Percentiles rank a stretch among this genome's conserved stretches.
These are phyloP conservation scores for Ruditapes philippinarum DNA, from an alignment of 1,140 invertebrate genomes.

Conservation along the genomic window DNA sequence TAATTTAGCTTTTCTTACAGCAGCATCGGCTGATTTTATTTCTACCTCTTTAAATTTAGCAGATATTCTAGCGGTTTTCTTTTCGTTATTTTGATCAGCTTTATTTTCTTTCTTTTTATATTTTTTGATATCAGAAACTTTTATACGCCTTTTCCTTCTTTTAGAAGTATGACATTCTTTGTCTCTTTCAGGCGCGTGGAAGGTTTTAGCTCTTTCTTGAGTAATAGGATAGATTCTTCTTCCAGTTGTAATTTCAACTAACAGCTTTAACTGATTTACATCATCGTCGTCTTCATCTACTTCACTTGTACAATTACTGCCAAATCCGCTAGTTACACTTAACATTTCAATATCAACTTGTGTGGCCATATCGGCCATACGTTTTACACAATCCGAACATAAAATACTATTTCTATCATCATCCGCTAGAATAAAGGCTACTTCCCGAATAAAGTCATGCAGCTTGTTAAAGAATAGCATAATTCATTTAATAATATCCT, in stretches of 20 bases:
- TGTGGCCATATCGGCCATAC: not conserved
- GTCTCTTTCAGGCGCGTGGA: not conserved
- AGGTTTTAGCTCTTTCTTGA: not conserved
- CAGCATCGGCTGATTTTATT: slow-evolving; percentile 32
- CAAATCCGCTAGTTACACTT: slow-evolving; percentile 45
- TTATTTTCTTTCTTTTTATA: slow-evolving; percentile 16
- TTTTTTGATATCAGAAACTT: not conserved
- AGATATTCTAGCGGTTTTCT: slow-evolving; percentile 41
- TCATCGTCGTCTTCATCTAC: slow-evolving; percentile 30
- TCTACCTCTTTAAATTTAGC: slow-evolving; percentile 57
- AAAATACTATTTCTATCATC: slow-evolving; percentile 19
- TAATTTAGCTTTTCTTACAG: not conserved
- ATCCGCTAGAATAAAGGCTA: slow-evolving; percentile 46
- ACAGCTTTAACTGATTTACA: slow-evolving; percentile 43
- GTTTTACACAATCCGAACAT: slow-evolving; percentile 51
- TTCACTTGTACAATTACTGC: slow-evolving; percentile 28
- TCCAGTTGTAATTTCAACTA: slow-evolving; percentile 57
- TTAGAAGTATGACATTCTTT: not conserved
- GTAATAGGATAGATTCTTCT: slow-evolving; percentile 34
- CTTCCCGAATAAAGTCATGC: slow-evolving; percentile 32
- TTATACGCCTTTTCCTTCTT: slow-evolving; percentile 3
- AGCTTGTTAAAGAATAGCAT: slow-evolving; percentile 1
- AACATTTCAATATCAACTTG: slow-evolving; percentile 4
- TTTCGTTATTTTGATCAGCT: not conserved
- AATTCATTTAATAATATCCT: not conserved